Evolutionary conservation across 2,113 vertebrate genomes (phyloP).

Genomic region (Mobula birostris): DNA sequence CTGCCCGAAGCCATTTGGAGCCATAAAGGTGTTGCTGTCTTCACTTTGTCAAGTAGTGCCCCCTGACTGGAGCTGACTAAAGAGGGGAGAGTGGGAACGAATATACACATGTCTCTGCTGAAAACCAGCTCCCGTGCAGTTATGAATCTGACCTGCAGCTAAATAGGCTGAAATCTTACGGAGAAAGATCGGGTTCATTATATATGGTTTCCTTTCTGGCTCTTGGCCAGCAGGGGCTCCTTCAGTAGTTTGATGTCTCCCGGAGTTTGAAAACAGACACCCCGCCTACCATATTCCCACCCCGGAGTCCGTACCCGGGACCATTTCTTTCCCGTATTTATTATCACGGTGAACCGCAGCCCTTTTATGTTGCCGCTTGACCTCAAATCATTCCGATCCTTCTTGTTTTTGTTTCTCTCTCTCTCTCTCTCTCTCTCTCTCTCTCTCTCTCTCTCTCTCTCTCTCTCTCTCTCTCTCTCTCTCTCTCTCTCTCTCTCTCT

Average conservation of each 20-base stretch:
- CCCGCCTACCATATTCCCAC: background rate
- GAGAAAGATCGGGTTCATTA: background rate
- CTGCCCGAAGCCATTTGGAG: background rate
- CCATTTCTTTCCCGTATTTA: background rate
- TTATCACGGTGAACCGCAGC: background rate
- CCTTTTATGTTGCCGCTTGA: background rate
- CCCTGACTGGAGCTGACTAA: background rate
- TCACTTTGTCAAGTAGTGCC: background rate
- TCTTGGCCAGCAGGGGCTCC: background rate
- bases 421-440: background rate
- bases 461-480: background rate
- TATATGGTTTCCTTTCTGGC: background rate
- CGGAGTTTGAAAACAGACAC: slow-evolving; percentile 20
- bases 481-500: background rate
- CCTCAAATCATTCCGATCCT: background rate
- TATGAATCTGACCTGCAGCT: background rate
- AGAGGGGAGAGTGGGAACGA: background rate
- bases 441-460: background rate
- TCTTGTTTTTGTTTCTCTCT: background rate
- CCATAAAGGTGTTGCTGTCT: background rate
- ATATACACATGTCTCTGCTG: background rate
- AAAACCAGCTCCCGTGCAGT: background rate
- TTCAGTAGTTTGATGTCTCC: background rate
- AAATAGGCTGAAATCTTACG: background rate
- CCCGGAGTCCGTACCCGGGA: background rate